phyloP scores from a whole-genome alignment of 2,888 invertebrate genomes.

The Chrysolina haemoptera region DNA sequence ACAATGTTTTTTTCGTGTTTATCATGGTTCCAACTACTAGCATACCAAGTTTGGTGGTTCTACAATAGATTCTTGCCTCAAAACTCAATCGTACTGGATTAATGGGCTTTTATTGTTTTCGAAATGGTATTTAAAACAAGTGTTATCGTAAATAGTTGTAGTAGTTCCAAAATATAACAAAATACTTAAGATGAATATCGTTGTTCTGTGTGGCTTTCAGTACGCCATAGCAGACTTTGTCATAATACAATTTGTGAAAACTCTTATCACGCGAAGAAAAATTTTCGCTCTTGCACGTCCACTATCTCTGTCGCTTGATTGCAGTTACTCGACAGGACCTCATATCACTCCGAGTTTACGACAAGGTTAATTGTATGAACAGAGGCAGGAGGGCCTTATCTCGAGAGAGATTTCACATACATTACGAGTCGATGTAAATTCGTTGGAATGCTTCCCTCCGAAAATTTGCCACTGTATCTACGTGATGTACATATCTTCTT shows the following conservation, averaged over 20 bases:
- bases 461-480: constrained; percentile 7
- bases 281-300: not conserved
- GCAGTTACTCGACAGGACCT: constrained; percentile 5
- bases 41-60: too few relatives aligned
- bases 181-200: too few relatives aligned
- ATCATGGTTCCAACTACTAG: too few relatives aligned
- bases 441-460: not conserved
- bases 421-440: not conserved
- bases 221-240: too few relatives aligned
- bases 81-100: too few relatives aligned
- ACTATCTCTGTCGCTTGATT: constrained; percentile 9
- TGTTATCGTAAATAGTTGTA: too few relatives aligned
- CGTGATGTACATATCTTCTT: constrained; percentile 1
- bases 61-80: too few relatives aligned
- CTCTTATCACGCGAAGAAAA: not conserved
- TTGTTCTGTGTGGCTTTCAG: too few relatives aligned
- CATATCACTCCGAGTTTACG: constrained; percentile 15
- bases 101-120: too few relatives aligned
- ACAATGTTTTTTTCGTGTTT: too few relatives aligned
- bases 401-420: not conserved
- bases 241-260: not conserved
- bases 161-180: too few relatives aligned
- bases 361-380: constrained; percentile 18
- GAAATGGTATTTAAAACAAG: too few relatives aligned
- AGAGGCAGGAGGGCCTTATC: constrained; percentile 15